phyloP scores from a whole-genome alignment of 2,888 invertebrate species.

The Elmis aenea region DNA sequence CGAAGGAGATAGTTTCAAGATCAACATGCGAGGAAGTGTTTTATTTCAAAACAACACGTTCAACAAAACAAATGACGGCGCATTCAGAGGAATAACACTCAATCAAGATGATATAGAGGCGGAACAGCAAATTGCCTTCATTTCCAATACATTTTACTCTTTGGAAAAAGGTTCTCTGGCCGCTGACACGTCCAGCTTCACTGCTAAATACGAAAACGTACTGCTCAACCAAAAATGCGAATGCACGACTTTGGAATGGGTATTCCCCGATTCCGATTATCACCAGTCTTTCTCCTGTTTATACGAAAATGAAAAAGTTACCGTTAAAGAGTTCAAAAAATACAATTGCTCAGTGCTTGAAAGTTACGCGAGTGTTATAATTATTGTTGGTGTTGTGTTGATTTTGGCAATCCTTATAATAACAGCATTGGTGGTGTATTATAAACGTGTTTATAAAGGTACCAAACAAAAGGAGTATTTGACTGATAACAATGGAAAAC shows the following conservation, averaged over 20 bases:
- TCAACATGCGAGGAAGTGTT: slow-evolving; percentile 57
- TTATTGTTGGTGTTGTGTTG: slow-evolving; percentile 45
- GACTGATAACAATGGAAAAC: slow-evolving; percentile 53
- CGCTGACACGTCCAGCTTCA: slow-evolving; percentile 54
- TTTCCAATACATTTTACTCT: slow-evolving; percentile 58
- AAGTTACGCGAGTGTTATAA: slow-evolving; percentile 39
- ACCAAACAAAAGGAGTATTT: slow-evolving; percentile 44
- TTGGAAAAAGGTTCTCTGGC: slow-evolving; percentile 56
- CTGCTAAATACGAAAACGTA: slow-evolving; percentile 55
- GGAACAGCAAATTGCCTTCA: slow-evolving; percentile 53
- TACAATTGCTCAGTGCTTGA: slow-evolving; percentile 36
- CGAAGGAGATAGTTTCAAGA: slow-evolving; percentile 62
- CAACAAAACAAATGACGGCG: slow-evolving; percentile 53
- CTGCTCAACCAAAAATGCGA: slow-evolving; percentile 57
- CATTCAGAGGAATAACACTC: slow-evolving; percentile 57
- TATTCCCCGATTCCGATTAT: slow-evolving; percentile 27
- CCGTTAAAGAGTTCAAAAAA: slow-evolving; percentile 34
- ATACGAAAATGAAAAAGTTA: slow-evolving; percentile 26
- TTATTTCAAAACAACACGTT: slow-evolving; percentile 64
- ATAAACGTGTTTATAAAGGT: slow-evolving; percentile 41
- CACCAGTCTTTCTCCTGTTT: slow-evolving; percentile 38
- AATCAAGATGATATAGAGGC: slow-evolving; percentile 47
- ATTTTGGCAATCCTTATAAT: slow-evolving; percentile 47
- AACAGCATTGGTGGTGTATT: slow-evolving; percentile 41
- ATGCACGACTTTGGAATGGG: slow-evolving; percentile 43